Percentiles rank a stretch among this genome's conserved stretches.
phyloP scores from a whole-genome alignment of 2,888 invertebrate species.

The Torymus tubicola region DNA sequence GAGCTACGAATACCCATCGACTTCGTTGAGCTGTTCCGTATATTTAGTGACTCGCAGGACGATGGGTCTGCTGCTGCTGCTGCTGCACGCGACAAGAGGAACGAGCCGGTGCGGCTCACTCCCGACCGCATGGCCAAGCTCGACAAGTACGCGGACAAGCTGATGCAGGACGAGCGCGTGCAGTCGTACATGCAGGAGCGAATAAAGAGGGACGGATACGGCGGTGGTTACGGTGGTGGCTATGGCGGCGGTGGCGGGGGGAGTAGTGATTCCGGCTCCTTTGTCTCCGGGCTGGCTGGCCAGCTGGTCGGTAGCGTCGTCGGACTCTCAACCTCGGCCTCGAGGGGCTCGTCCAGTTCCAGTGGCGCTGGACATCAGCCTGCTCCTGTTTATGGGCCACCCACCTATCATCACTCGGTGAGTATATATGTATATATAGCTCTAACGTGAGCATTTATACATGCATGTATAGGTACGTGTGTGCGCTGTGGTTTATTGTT shows the following conservation, averaged over 20 bases:
- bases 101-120: constrained; percentile 11
- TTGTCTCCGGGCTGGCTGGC: constrained; percentile 71
- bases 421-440: not conserved
- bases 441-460: too few relatives aligned
- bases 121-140: constrained; percentile 36
- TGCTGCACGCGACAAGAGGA: not conserved
- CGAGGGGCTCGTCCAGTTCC: constrained; percentile 62
- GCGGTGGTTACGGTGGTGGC: not conserved
- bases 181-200: constrained; percentile 63
- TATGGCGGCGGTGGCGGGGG: constrained; percentile 4
- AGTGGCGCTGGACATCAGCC: not conserved
- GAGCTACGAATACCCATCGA: constrained; percentile 48
- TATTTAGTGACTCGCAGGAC: constrained; percentile 25
- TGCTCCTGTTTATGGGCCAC: constrained; percentile 43
- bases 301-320: constrained; percentile 70
- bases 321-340: constrained; percentile 68
- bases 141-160: constrained; percentile 47
- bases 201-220: constrained; percentile 58
- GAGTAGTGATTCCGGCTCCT: constrained; percentile 61
- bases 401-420: constrained; percentile 42
- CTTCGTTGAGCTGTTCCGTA: constrained; percentile 43
- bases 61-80: not conserved
- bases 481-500: too few relatives aligned
- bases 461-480: too few relatives aligned
- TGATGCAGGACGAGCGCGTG: constrained; percentile 51